phyloP scores from a whole-genome alignment of 1,140 invertebrate genomes.

The Pentalonia nigronervosa region DNA sequence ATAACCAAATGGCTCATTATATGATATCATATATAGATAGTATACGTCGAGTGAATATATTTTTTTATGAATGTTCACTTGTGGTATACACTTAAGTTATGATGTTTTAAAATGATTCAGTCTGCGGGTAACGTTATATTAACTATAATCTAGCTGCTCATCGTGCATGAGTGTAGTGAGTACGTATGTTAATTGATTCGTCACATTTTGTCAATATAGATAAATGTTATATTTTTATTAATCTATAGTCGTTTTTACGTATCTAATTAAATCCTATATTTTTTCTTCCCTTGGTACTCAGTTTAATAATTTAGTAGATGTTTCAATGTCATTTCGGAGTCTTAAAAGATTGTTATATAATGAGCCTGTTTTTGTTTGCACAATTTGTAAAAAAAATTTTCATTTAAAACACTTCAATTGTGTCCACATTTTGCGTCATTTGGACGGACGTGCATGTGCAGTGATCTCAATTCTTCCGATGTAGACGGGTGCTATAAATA shows the following conservation, averaged over 20 bases:
- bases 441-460: neutral
- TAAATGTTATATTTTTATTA: neutral
- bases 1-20: slow-evolving; percentile 7
- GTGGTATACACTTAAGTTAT: neutral
- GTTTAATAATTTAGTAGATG: neutral
- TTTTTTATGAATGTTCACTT: neutral
- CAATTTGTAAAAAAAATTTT: neutral
- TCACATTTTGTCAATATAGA: neutral
- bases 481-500: neutral
- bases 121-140: neutral
- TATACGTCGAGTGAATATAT: neutral
- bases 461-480: neutral
- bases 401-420: neutral
- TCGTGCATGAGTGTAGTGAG: too few species aligned
- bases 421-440: neutral
- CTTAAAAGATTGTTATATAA: too few species aligned
- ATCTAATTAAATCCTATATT: neutral
- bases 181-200: neutral
- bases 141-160: neutral
- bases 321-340: neutral
- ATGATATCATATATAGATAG: too few species aligned
- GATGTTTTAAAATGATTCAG: neutral
- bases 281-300: neutral
- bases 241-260: neutral
- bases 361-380: neutral